A percentile compares a stretch with the other conserved stretches of the same genome.
Evolutionary conservation across 2,888 invertebrate genomes (phyloP).

Genomic region (Chymomyza amoena): DNA sequence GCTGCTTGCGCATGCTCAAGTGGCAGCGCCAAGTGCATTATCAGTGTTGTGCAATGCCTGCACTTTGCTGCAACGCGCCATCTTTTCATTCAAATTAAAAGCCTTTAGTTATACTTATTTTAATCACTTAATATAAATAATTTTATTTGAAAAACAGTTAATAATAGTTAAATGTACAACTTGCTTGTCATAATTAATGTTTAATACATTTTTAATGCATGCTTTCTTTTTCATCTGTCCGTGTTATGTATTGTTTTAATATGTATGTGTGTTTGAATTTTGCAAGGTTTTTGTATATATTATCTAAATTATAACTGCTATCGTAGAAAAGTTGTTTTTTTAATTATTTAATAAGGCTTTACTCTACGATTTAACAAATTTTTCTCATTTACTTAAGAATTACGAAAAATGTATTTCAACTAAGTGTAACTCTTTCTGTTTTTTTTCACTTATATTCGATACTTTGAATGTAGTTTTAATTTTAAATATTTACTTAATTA

Average conservation of each 20-base stretch:
- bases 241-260: slow-evolving; percentile 32
- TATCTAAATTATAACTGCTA: slow-evolving; percentile 63
- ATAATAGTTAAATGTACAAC: slow-evolving; percentile 55
- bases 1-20: slow-evolving; percentile 22
- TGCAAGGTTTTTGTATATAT: slow-evolving; percentile 42
- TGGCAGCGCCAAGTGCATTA: neutral
- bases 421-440: slow-evolving; percentile 9
- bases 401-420: slow-evolving; percentile 36
- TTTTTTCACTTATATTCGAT: slow-evolving; percentile 5
- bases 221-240: slow-evolving; percentile 32
- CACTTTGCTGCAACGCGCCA: neutral
- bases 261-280: slow-evolving; percentile 38
- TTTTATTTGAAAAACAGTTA: slow-evolving; percentile 61
- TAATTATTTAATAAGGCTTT: slow-evolving; percentile 69
- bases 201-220: slow-evolving; percentile 68
- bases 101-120: slow-evolving; percentile 36
- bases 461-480: neutral
- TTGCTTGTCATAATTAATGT: slow-evolving; percentile 33
- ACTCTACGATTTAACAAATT: slow-evolving; percentile 47
- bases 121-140: slow-evolving; percentile 45
- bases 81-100: slow-evolving; percentile 19
- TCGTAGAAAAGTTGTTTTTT: slow-evolving; percentile 62
- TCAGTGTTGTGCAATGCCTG: neutral
- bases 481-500: neutral
- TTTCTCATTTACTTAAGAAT: neutral